A percentile compares a stretch with the other conserved stretches of the same genome.
Conservation (phyloP, 2,113 vertebrate genomes). For the Balaeniceps rex region DNA sequence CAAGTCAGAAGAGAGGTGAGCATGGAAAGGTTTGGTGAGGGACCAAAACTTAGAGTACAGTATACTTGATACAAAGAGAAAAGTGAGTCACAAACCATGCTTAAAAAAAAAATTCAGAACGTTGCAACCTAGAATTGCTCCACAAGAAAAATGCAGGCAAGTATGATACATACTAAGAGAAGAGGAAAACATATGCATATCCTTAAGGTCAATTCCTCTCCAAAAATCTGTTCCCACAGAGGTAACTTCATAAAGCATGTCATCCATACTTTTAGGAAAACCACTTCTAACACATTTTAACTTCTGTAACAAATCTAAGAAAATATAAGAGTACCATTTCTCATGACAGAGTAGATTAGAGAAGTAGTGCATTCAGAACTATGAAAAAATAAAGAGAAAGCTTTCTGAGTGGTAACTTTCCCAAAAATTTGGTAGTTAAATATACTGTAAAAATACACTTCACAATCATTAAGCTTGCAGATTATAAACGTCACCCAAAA, state of each 20-base stretch:
- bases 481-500: background rate
- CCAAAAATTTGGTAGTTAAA: background rate
- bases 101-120: background rate
- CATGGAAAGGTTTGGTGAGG: background rate
- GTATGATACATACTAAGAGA: background rate
- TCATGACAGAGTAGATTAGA: background rate
- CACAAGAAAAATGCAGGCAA: background rate
- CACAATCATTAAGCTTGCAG: background rate
- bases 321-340: background rate
- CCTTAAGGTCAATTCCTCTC: background rate
- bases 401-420: background rate
- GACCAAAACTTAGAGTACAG: background rate
- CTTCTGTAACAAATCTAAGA: background rate
- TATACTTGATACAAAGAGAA: background rate
- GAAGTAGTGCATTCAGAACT: background rate
- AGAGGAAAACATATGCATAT: background rate
- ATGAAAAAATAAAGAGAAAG: background rate
- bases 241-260: background rate
- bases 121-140: background rate
- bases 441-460: background rate
- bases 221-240: background rate
- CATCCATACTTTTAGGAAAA: background rate
- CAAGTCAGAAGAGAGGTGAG: background rate
- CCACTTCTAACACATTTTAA: background rate
- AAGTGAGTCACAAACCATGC: fast-evolving